Conservation (phyloP, 2,888 invertebrate genomes). For the Chydorus sphaericus region DNA sequence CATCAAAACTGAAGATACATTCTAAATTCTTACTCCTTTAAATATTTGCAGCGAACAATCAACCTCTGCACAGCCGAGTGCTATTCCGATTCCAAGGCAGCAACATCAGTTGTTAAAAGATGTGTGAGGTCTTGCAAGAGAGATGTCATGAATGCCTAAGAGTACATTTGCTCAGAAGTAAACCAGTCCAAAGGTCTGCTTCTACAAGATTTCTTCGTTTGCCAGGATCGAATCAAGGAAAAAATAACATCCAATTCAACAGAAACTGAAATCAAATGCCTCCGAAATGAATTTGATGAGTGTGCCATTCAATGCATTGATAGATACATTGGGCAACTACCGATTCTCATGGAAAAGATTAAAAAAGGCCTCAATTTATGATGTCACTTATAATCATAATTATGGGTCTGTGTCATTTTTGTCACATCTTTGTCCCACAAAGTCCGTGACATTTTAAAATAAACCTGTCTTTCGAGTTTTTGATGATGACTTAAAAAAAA, state of each 20-base stretch:
- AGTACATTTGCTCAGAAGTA: slow-evolving; percentile 47
- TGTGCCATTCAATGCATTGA: slow-evolving; percentile 82
- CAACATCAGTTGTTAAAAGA: slow-evolving; percentile 59
- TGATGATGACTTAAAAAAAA: too few relatives aligned
- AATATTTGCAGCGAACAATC: slow-evolving; percentile 56
- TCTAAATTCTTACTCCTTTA: slow-evolving; percentile 13
- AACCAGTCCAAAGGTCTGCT: slow-evolving; percentile 55
- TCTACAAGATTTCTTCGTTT: slow-evolving; percentile 82
- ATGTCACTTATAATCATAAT: too few relatives aligned
- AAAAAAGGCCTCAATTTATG: slow-evolving; percentile 33
- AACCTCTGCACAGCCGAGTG: slow-evolving; percentile 78
- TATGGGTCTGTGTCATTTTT: too few relatives aligned
- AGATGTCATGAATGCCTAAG: slow-evolving; percentile 59
- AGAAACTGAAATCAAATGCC: slow-evolving; percentile 50
- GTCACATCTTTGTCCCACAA: too few relatives aligned
- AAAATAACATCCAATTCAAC: slow-evolving; percentile 56
- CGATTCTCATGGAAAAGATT: slow-evolving; percentile 58
- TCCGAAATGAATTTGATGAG: slow-evolving; percentile 60
- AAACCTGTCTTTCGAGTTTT: too few relatives aligned
- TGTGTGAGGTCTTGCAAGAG: slow-evolving; percentile 71
- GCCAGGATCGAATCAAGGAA: slow-evolving; percentile 70
- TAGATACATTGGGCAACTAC: slow-evolving; percentile 60
- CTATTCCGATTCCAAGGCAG: slow-evolving; percentile 56
- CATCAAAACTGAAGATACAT: not conserved
- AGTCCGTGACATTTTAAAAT: too few relatives aligned